Percentiles rank a stretch among this genome's conserved stretches.
phyloP scores from a whole-genome alignment of 1,140 invertebrate genomes.

The Polypedilum vanderplanki region DNA sequence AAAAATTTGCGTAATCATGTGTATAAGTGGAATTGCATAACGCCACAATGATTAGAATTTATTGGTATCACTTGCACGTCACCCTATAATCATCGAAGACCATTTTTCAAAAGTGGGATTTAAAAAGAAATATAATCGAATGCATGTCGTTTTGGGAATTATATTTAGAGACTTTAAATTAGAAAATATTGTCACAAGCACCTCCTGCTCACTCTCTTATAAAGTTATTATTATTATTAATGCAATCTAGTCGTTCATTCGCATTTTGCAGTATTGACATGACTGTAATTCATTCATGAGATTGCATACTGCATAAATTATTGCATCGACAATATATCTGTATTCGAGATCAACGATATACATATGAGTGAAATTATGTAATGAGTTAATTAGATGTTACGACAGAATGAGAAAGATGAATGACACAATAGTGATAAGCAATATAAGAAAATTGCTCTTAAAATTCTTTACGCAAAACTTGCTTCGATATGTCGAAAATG shows the following conservation, averaged over 20 bases:
- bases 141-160: not conserved
- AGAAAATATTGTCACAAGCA: not conserved
- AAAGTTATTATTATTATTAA: too few species aligned
- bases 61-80: not conserved
- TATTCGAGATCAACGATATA: not conserved
- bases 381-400: not conserved
- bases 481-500: not conserved
- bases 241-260: too few species aligned
- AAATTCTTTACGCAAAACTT: not conserved
- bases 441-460: not conserved
- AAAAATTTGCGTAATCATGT: conserved; percentile 27
- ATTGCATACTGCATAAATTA: too few species aligned
- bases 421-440: not conserved
- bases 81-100: not conserved
- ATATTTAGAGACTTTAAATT: not conserved
- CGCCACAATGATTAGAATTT: conserved; percentile 15
- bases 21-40: conserved; percentile 25
- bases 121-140: not conserved
- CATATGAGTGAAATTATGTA: not conserved
- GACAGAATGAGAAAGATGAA: not conserved
- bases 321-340: too few species aligned
- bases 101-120: too few species aligned
- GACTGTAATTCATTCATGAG: too few species aligned
- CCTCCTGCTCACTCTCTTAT: too few species aligned
- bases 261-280: too few species aligned